Base-by-base conservation (phyloP, 1,140 invertebrate species). In the Helicoverpa zea region DNA sequence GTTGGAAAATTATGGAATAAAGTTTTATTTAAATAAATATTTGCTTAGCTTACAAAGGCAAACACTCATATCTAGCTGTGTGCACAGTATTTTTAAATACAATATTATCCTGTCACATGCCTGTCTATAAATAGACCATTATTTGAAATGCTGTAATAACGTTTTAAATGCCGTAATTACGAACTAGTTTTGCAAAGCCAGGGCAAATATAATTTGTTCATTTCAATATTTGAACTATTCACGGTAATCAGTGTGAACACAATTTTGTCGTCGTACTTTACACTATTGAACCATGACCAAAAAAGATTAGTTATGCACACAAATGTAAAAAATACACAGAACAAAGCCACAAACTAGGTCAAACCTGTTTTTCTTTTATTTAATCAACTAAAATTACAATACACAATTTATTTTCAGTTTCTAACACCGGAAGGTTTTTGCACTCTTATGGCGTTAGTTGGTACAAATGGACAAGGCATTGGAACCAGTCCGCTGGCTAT, bases 401-500 rank as follows among this genome's bases (percentile, higher is more conserved):
- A 23, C 47, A 54, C 68, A 7, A 13, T 70, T 54, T 30, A 49
- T 58, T 95, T 96, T 49, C 93, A 98, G 98, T 99, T 98, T 95
- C 96, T 98, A 54, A 98, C 97, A 29, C 96, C 97, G 13, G 97
- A 98, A 85, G 98, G 98, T 1, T 99, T 99, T 93, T 96, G 96
- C 86, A 97, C 97, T 56, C 91, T 99, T 47, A 96, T 99, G 94
- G 98, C 98, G 47, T 94, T 99, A 49, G 96, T 99, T 84, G 98
- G 98, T 16, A 98, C 97, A 43, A 99, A 99, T 95, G 98, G 98
- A 0, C 99, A 99, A 95, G 99, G 98, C 75, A 97, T 99, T 83
- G 98, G 98, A 3, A 98, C 98, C 5, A 99, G 98, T 95, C 96
- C 98, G 0, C 96, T 99, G 59, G 97, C 97, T 81, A 96, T 97